Evolutionary conservation across 2,888 invertebrate species (phyloP).

Genomic region (Drosophila kokeensis): DNA sequence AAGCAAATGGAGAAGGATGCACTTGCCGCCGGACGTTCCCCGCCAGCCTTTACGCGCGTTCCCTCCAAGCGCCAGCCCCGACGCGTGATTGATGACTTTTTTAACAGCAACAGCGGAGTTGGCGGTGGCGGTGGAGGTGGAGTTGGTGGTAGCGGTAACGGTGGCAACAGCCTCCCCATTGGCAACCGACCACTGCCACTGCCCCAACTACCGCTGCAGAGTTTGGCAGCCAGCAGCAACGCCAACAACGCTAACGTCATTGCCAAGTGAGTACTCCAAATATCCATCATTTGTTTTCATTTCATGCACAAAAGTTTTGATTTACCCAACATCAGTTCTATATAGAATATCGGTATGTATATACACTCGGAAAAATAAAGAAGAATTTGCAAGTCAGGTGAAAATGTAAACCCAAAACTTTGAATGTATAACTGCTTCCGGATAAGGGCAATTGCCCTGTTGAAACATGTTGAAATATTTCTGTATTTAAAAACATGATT

Average conservation of each 20-base stretch:
- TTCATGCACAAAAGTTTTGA: conserved; percentile 78
- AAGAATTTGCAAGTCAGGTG: neutral
- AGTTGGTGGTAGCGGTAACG: conserved; percentile 8
- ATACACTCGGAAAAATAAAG: neutral
- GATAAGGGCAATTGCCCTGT: neutral
- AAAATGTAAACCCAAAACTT: neutral
- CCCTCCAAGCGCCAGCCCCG: conserved; percentile 91
- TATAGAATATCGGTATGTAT: conserved; percentile 5
- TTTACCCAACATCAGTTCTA: conserved; percentile 58
- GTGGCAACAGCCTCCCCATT: conserved; percentile 46
- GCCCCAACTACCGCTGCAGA: conserved; percentile 39
- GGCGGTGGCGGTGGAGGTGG: conserved; percentile 1
- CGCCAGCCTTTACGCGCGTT: conserved; percentile 91
- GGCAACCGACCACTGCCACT: conserved; percentile 64
- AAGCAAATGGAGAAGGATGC: conserved; percentile 83
- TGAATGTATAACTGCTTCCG: neutral
- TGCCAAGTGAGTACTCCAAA: conserved; percentile 74
- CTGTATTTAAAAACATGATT: neutral
- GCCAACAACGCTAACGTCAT: conserved; percentile 34
- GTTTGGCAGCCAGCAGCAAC: conserved; percentile 59
- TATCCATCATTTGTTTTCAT: conserved; percentile 79
- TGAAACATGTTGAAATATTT: neutral
- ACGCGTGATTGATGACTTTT: conserved; percentile 88
- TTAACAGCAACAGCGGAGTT: conserved; percentile 82
- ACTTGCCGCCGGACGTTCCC: conserved; percentile 86